Percentiles rank a stretch among this genome's conserved stretches.
Evolutionary conservation across 2,888 invertebrate genomes (phyloP).

Genomic region (Mallateleia sp.): DNA sequence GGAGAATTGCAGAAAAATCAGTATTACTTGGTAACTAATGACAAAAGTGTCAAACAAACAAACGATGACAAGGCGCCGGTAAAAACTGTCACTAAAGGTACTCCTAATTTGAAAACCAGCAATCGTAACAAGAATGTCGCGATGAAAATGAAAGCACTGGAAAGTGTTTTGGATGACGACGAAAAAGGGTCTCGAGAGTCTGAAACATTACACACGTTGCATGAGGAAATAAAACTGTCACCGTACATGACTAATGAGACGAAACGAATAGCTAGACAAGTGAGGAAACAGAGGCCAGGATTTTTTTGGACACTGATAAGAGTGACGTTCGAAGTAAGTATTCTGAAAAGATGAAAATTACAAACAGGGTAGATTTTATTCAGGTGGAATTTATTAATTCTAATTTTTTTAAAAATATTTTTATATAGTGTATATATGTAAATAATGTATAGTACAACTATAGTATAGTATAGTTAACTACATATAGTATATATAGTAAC

Average conservation of each 20-base stretch:
- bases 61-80: neutral
- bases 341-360: too few relatives aligned
- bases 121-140: constrained; percentile 63
- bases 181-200: constrained; percentile 70
- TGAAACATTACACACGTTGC: constrained; percentile 78
- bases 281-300: constrained; percentile 86
- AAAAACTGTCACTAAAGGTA: constrained; percentile 24
- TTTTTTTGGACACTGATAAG: constrained; percentile 88
- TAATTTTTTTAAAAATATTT: too few relatives aligned
- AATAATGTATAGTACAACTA: too few relatives aligned
- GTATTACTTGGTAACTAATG: constrained; percentile 54
- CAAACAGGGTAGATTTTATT: too few relatives aligned
- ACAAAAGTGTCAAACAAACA: constrained; percentile 1
- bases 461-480: too few relatives aligned
- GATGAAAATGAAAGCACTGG: constrained; percentile 81
- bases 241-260: constrained; percentile 85
- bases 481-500: too few relatives aligned
- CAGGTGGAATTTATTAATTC: too few relatives aligned
- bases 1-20: constrained; percentile 33
- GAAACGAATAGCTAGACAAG: constrained; percentile 86
- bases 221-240: constrained; percentile 81
- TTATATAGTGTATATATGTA: too few relatives aligned
- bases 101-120: constrained; percentile 43
- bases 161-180: constrained; percentile 78
- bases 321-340: constrained; percentile 87